phyloP scores from a whole-genome alignment of 2,113 vertebrate genomes.

The Sialia sialis region DNA sequence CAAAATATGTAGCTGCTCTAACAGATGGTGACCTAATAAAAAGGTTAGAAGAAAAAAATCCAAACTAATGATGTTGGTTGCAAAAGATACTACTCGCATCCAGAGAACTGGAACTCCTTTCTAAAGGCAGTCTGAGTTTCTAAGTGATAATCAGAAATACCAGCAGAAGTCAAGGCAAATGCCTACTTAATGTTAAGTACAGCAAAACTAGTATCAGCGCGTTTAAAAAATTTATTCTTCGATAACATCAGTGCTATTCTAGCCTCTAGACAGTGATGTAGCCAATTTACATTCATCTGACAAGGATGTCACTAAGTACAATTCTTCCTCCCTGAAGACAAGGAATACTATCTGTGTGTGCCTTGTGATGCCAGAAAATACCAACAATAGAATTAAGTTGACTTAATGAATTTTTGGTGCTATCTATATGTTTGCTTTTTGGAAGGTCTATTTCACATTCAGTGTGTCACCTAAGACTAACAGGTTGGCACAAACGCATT shows the following conservation, averaged over 20 bases:
- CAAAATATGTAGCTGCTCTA: neutral
- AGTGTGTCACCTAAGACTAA: neutral
- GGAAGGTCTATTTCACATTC: neutral
- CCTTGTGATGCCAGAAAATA: neutral
- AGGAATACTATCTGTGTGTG: neutral
- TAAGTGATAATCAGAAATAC: neutral
- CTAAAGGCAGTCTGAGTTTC: neutral
- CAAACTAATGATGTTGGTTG: neutral
- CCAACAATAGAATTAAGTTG: neutral
- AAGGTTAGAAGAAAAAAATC: slow-evolving; percentile 8
- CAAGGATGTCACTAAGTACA: neutral
- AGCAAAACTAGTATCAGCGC: neutral
- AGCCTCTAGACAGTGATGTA: neutral
- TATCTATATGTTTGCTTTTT: neutral
- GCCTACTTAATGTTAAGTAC: neutral
- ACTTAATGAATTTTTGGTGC: neutral
- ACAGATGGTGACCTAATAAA: slow-evolving; percentile 2
- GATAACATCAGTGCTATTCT: neutral
- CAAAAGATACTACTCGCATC: neutral
- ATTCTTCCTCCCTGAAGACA: neutral
- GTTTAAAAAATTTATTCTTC: neutral
- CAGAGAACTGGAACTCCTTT: neutral
- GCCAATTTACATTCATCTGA: slow-evolving; percentile 1
- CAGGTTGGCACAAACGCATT: neutral
- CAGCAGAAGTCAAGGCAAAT: neutral